Percentiles rank a stretch among this genome's conserved stretches.
phyloP scores from a whole-genome alignment of 2,888 invertebrate genomes.

The Cryptus viduatorius region DNA sequence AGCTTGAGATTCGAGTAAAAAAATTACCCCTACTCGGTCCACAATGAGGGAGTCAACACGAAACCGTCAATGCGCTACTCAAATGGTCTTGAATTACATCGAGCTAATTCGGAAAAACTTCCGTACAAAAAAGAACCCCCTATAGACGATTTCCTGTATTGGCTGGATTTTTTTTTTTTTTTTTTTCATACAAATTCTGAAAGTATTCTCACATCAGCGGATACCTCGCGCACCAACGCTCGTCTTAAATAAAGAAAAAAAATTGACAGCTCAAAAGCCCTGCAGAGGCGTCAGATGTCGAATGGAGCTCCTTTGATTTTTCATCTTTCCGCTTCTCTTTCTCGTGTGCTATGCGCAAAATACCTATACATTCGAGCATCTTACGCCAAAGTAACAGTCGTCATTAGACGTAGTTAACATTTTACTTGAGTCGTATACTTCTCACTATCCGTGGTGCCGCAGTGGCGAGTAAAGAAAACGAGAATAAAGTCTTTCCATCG shows the following conservation, averaged over 20 bases:
- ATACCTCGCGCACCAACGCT: conserved; percentile 54
- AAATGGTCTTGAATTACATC: conserved; percentile 77
- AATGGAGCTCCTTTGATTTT: conserved; percentile 64
- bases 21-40: background rate
- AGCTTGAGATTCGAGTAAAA: background rate
- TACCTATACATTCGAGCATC: conserved; percentile 15
- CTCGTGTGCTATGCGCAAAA: conserved; percentile 1
- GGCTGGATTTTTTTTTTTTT: conserved; percentile 52
- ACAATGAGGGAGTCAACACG: conserved; percentile 29
- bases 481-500: conserved; percentile 28
- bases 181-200: conserved; percentile 9
- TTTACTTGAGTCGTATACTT: conserved; percentile 58
- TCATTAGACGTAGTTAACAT: conserved; percentile 72
- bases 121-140: conserved; percentile 53
- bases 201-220: background rate
- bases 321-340: conserved; percentile 31
- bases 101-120: conserved; percentile 77
- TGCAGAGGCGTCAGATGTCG: conserved; percentile 55
- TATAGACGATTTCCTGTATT: conserved; percentile 52
- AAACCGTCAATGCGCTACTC: conserved; percentile 48
- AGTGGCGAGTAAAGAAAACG: conserved; percentile 25
- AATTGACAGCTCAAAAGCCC: conserved; percentile 58
- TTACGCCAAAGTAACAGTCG: conserved; percentile 55
- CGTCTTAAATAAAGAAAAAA: conserved; percentile 54
- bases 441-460: conserved; percentile 34